These are phyloP conservation scores for Neoitamus cyanurus DNA, from an alignment of 2,888 invertebrate species.

Conservation along the genomic window DNA sequence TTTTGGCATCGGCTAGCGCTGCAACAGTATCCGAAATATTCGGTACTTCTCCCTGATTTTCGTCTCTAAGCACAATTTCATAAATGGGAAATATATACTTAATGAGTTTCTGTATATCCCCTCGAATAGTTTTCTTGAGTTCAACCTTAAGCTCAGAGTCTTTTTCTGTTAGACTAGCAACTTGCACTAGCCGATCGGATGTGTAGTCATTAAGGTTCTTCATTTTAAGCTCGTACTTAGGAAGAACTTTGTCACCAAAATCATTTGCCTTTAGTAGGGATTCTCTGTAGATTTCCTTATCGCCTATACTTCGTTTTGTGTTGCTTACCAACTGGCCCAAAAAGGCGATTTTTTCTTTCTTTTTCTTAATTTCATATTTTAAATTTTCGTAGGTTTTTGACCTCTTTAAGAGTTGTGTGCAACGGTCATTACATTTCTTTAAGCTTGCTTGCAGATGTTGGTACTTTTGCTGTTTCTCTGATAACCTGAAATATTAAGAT, in stretches of 20 bases:
- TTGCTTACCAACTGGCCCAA: slow-evolving; percentile 69
- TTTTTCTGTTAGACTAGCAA: slow-evolving; percentile 68
- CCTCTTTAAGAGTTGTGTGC: slow-evolving; percentile 68
- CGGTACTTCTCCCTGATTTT: slow-evolving; percentile 50
- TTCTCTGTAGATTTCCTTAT: slow-evolving; percentile 59
- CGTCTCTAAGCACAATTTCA: slow-evolving; percentile 63
- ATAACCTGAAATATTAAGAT: slow-evolving; percentile 67
- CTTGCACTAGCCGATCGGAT: slow-evolving; percentile 68
- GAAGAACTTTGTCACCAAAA: slow-evolving; percentile 69
- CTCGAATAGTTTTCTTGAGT: slow-evolving; percentile 70
- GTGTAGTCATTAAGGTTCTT: slow-evolving; percentile 71
- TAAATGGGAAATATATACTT: slow-evolving; percentile 77
- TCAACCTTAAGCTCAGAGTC: slow-evolving; percentile 68
- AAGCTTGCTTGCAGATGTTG: slow-evolving; percentile 70
- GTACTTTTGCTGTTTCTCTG: slow-evolving; percentile 73
- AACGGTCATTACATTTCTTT: slow-evolving; percentile 70
- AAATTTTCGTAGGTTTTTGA: slow-evolving; percentile 66
- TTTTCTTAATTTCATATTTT: slow-evolving; percentile 71
- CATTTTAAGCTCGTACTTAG: slow-evolving; percentile 74
- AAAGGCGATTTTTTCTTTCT: slow-evolving; percentile 70
- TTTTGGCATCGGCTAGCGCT: slow-evolving; percentile 77
- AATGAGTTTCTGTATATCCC: slow-evolving; percentile 73
- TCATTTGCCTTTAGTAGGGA: slow-evolving; percentile 63
- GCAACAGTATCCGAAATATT: slow-evolving; percentile 66
- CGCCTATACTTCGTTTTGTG: slow-evolving; percentile 66